Percentiles rank a stretch among this genome's conserved stretches.
These are phyloP conservation scores for Poecile atricapillus DNA, from an alignment of 2,113 vertebrate genomes.

Conservation along the genomic window DNA sequence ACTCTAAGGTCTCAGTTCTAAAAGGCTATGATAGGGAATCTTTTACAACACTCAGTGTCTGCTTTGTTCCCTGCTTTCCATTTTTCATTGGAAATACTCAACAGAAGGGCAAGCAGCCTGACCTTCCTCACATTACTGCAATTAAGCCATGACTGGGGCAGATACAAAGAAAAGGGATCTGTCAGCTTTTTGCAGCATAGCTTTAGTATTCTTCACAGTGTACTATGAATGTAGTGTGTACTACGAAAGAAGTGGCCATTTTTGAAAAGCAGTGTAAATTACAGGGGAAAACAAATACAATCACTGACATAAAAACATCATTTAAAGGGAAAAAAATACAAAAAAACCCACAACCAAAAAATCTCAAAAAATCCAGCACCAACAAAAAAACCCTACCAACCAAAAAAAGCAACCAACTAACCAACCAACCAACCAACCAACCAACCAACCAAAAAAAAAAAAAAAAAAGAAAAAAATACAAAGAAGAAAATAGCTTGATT, in stretches of 20 bases:
- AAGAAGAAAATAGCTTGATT: neutral
- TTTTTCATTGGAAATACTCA: neutral
- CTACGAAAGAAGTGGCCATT: neutral
- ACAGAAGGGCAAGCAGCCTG: neutral
- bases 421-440: too few relatives aligned
- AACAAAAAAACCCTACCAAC: neutral
- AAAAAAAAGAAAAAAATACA: neutral
- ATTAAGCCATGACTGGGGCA: neutral
- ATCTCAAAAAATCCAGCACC: neutral
- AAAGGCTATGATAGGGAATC: neutral
- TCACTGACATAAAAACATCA: neutral
- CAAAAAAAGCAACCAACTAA: neutral
- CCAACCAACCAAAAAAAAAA: neutral
- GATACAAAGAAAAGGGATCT: neutral
- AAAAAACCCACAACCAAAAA: neutral
- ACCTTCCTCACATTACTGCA: neutral
- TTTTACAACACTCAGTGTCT: neutral
- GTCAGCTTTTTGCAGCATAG: neutral
- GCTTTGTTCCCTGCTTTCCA: neutral
- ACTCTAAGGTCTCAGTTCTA: neutral
- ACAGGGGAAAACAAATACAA: neutral
- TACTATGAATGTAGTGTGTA: neutral
- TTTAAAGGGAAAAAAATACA: rapidly evolving
- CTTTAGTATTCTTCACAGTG: neutral
- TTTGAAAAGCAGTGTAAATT: neutral